Base-by-base conservation (phyloP, 2,888 invertebrate species). In the Actias luna region DNA sequence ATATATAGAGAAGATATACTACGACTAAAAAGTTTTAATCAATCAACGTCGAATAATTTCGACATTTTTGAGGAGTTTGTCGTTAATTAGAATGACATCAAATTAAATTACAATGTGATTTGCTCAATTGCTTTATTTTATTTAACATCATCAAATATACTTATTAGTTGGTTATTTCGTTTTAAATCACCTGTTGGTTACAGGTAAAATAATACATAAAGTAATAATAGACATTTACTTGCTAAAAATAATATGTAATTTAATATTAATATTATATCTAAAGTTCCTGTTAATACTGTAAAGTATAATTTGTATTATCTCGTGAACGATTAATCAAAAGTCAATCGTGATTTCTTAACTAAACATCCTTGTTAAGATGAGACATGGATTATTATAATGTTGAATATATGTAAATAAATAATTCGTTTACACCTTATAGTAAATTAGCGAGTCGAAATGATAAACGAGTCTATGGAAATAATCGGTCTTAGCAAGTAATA, bases 331-430 rank as follows among this genome's bases (percentile, higher is more conserved):
- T 29, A 55, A 55, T 55, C 55, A 55, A 55, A 29, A 55, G 27
- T 29, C 16, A 55, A 8, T 55, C 55, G 55, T 55, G 55, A 55
- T n/a, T 29, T 29, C 55, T 55, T n/a, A 29, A 55, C 27, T 29
- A 27, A 55, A 55, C 55, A 55, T 55, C 55, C 55, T 55, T 55
- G 55, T 29, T 55, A 55, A 55, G 29, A 55, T 55, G 29, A n/a
- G 55, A 55, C n/a, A 18, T 55, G n/a, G 5, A 16, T 29, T 16
- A 16, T 16, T 55, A 18, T 55, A 16, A 50, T 50, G 12, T 22
- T 25, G 2, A 25, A 50, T 42, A 14, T 52, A 55, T 29, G 29
- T 55, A 29, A 55, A 29, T 55, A 55, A 29, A n/a, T 29, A 55
- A 55, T 29, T 29, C 29, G 55, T 55, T 55, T 55, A 55, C 7